Evolutionary conservation across 2,888 invertebrate species (phyloP).

Genomic region (Stegana nigrithorax): DNA sequence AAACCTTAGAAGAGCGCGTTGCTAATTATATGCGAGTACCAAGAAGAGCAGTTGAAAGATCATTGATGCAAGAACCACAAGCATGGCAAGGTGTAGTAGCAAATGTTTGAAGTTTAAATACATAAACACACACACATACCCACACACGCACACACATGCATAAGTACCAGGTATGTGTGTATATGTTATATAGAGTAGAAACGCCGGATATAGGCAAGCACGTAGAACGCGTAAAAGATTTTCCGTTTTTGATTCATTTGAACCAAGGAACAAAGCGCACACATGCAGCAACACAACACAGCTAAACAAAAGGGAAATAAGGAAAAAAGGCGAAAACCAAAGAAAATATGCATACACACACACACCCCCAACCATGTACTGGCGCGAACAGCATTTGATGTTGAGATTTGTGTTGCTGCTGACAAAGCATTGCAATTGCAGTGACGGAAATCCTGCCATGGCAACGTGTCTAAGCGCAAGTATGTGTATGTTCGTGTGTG

Average conservation of each 20-base stretch:
- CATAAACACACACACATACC: slow-evolving; percentile 14
- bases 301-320: background rate
- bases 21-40: slow-evolving; percentile 50
- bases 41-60: too few relatives aligned
- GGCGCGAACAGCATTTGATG: slow-evolving; percentile 47
- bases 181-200: too few relatives aligned
- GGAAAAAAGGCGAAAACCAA: background rate
- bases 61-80: too few relatives aligned
- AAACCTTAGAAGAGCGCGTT: slow-evolving; percentile 51
- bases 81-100: too few relatives aligned
- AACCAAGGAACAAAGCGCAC: slow-evolving; percentile 20
- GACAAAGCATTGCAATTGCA: slow-evolving; percentile 56
- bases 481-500: slow-evolving; percentile 52
- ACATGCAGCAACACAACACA: background rate
- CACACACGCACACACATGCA: background rate
- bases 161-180: background rate
- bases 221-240: slow-evolving; percentile 27
- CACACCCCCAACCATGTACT: too few relatives aligned
- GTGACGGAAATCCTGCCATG: slow-evolving; percentile 24
- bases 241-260: slow-evolving; percentile 17
- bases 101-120: slow-evolving; percentile 37
- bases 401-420: slow-evolving; percentile 57
- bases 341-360: too few relatives aligned
- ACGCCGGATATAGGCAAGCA: too few relatives aligned
- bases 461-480: background rate